phyloP scores from a whole-genome alignment of 1,140 invertebrate species.

The Dryas iulia region DNA sequence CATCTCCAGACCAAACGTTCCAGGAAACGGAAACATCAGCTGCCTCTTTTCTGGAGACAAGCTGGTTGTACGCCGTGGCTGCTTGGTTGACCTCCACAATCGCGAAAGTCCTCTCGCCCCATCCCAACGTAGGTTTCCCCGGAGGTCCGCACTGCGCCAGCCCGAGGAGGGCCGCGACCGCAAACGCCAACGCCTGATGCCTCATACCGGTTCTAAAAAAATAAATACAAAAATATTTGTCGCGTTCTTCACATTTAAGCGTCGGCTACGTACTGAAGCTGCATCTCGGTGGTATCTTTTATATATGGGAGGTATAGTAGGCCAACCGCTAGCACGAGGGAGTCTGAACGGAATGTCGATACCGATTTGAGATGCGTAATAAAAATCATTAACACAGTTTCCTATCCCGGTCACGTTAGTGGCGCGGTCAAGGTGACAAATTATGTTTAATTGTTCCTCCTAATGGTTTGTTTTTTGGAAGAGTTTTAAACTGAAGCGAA shows the following conservation, averaged over 20 bases:
- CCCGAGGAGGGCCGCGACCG: conserved; percentile 49
- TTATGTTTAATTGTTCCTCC: conserved; percentile 54
- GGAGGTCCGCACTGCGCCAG: conserved; percentile 56
- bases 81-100: conserved; percentile 75
- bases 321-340: conserved; percentile 67
- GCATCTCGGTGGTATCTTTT: conserved; percentile 58
- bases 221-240: conserved; percentile 44
- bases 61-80: conserved; percentile 71
- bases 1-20: conserved; percentile 71
- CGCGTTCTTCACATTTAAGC: conserved; percentile 53
- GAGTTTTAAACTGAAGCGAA: conserved; percentile 12
- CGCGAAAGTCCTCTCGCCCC: conserved; percentile 70
- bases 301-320: conserved; percentile 69
- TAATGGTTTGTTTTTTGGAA: conserved; percentile 46
- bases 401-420: conserved; percentile 59
- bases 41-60: conserved; percentile 59
- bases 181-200: conserved; percentile 48
- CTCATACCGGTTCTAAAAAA: conserved; percentile 72
- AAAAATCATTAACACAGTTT: conserved; percentile 72
- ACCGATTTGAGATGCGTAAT: conserved; percentile 65
- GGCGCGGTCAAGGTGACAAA: conserved; percentile 61
- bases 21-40: conserved; percentile 68
- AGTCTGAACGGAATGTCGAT: conserved; percentile 51
- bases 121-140: conserved; percentile 64
- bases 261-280: conserved; percentile 54